Percentiles rank a stretch among this genome's conserved stretches.
phyloP scores from a whole-genome alignment of 2,797 vertebrate species.

The Chanos chanos region DNA sequence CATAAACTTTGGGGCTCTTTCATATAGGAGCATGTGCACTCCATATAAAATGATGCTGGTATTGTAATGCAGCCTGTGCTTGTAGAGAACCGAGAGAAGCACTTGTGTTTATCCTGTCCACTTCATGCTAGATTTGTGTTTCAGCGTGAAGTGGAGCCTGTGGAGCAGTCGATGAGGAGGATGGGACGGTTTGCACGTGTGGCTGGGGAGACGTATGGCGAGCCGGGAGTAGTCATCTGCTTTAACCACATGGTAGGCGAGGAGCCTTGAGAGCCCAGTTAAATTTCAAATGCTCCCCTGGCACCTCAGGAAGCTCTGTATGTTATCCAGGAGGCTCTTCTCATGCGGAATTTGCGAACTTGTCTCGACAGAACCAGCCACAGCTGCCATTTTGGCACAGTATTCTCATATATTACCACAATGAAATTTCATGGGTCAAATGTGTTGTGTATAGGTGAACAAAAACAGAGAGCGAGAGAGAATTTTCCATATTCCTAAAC shows the following conservation, averaged over 20 bases:
- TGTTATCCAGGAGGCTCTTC: slow-evolving; percentile 34
- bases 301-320: slow-evolving; percentile 36
- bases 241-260: slow-evolving; percentile 64
- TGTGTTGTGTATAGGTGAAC: slow-evolving; percentile 5
- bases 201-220: too few species aligned
- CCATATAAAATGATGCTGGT: slow-evolving; percentile 37
- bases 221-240: too few species aligned
- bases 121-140: slow-evolving; percentile 27
- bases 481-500: slow-evolving; percentile 34
- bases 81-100: slow-evolving; percentile 32
- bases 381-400: slow-evolving; percentile 57
- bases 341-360: slow-evolving; percentile 44
- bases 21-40: slow-evolving; percentile 35
- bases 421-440: slow-evolving; percentile 41
- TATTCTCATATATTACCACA: slow-evolving; percentile 40
- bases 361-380: slow-evolving; percentile 58
- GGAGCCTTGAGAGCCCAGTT: slow-evolving; percentile 67
- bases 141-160: slow-evolving; percentile 16
- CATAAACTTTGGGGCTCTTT: slow-evolving; percentile 24
- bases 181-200: too few species aligned
- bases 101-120: slow-evolving; percentile 42
- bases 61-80: slow-evolving; percentile 37
- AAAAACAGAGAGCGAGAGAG: slow-evolving; percentile 11
- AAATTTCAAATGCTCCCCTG: slow-evolving; percentile 59
- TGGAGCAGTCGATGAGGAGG: too few species aligned